Evolutionary conservation across 2,888 invertebrate genomes (phyloP).

Genomic region (Ophioninae sp.): DNA sequence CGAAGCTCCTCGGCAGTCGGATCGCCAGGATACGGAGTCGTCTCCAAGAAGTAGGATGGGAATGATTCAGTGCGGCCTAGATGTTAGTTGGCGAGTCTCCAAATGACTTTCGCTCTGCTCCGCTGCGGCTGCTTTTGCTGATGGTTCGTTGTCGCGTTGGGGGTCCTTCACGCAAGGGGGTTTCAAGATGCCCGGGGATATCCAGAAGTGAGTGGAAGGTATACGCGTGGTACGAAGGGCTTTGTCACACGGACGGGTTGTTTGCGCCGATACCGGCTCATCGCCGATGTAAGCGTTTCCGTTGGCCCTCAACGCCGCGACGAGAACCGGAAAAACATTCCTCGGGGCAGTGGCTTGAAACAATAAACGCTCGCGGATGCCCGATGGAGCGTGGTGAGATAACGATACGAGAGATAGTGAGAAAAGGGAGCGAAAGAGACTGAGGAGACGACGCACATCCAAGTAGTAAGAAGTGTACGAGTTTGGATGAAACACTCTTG

Average conservation of each 20-base stretch:
- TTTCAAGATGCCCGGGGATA: slow-evolving; percentile 27
- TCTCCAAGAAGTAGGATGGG: slow-evolving; percentile 32
- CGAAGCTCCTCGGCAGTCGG: slow-evolving; percentile 29
- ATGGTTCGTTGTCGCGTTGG: slow-evolving; percentile 46
- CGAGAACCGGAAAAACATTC: slow-evolving; percentile 71
- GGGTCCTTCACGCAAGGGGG: slow-evolving; percentile 30
- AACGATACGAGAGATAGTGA: slow-evolving; percentile 66
- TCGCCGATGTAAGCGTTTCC: slow-evolving; percentile 38
- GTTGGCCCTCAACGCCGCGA: slow-evolving; percentile 32
- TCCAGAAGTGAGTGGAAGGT: slow-evolving; percentile 33
- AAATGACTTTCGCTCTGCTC: slow-evolving; percentile 74
- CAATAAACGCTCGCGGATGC: slow-evolving; percentile 72
- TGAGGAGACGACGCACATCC: slow-evolving; percentile 38
- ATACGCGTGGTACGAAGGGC: not conserved
- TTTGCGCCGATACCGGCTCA: slow-evolving; percentile 31
- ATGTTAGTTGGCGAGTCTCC: slow-evolving; percentile 76
- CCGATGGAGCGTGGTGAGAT: slow-evolving; percentile 74
- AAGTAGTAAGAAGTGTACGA: slow-evolving; percentile 51
- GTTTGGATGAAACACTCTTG: slow-evolving; percentile 18
- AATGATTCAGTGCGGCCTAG: slow-evolving; percentile 75
- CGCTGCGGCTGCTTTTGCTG: slow-evolving; percentile 51
- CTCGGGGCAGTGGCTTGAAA: slow-evolving; percentile 70
- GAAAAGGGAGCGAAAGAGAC: slow-evolving; percentile 63
- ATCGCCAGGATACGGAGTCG: slow-evolving; percentile 43
- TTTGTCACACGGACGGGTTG: slow-evolving; percentile 26